Conservation (phyloP, 2,888 invertebrate species). For the Digitonthophagus gazella region DNA sequence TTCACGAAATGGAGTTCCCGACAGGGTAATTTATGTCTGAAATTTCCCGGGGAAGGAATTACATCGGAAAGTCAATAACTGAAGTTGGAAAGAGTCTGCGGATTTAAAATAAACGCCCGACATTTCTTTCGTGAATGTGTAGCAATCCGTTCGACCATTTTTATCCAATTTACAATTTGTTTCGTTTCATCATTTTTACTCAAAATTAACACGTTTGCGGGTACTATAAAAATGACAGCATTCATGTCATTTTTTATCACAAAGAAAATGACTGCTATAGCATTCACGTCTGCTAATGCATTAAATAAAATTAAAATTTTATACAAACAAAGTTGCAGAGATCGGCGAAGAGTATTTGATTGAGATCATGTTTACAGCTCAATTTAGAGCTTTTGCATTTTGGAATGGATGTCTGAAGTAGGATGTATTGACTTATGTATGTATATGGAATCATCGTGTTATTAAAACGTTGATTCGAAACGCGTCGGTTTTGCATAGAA, state of each 20-base stretch:
- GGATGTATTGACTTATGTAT: background rate
- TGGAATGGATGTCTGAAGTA: no score
- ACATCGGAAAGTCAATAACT: constrained; percentile 18
- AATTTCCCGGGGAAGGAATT: constrained; percentile 16
- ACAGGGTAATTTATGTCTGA: constrained; percentile 14
- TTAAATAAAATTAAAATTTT: no score
- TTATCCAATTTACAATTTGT: background rate
- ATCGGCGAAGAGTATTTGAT: no score
- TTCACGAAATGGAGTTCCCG: background rate
- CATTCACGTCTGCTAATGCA: no score
- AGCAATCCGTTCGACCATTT: background rate
- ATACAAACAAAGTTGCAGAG: no score
- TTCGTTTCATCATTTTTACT: background rate
- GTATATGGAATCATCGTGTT: background rate
- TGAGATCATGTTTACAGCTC: no score
- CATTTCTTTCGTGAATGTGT: background rate
- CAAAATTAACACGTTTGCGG: no score
- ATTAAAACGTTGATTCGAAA: background rate
- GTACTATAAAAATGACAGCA: no score
- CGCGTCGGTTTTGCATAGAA: background rate
- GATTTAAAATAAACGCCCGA: background rate
- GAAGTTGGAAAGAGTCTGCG: constrained; percentile 3
- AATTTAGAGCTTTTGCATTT: no score
- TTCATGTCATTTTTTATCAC: no score
- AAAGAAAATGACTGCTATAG: no score